Evolutionary conservation across 2,113 vertebrate species (phyloP).

Genomic region (Acinonyx jubatus): DNA sequence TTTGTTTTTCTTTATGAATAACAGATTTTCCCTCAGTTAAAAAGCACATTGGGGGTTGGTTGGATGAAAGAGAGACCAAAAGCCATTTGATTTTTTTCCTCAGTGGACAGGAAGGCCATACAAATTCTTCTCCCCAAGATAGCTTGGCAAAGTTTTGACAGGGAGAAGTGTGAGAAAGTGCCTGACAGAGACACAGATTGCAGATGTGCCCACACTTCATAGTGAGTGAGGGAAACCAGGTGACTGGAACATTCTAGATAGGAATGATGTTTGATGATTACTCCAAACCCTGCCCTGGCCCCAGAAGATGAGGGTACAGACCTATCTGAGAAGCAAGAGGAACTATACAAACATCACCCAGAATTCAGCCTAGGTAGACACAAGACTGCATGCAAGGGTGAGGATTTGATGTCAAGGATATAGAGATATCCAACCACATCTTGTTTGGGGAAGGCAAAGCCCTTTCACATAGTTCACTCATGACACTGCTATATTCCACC

Average conservation of each 20-base stretch:
- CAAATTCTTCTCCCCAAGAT: neutral
- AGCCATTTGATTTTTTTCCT: slow-evolving; percentile 37
- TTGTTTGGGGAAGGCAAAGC: neutral
- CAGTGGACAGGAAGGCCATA: neutral
- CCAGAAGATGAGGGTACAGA: accelerated
- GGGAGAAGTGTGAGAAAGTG: neutral
- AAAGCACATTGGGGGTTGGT: neutral
- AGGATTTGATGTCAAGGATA: neutral
- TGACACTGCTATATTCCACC: neutral
- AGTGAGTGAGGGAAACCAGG: neutral
- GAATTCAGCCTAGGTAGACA: neutral
- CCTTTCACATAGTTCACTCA: neutral
- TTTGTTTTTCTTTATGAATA: slow-evolving; percentile 74
- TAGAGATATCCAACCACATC: no score
- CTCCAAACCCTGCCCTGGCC: neutral
- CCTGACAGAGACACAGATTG: neutral
- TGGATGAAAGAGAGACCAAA: slow-evolving; percentile 48
- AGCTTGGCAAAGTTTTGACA: neutral
- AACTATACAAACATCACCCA: neutral
- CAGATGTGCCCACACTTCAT: neutral
- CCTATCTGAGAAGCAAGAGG: neutral
- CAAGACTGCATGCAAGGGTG: neutral
- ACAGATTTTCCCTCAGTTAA: slow-evolving; percentile 47
- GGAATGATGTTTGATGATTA: neutral
- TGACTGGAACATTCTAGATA: neutral